Conservation (phyloP, 1,140 invertebrate species). For the Zaprionus ornatus region DNA sequence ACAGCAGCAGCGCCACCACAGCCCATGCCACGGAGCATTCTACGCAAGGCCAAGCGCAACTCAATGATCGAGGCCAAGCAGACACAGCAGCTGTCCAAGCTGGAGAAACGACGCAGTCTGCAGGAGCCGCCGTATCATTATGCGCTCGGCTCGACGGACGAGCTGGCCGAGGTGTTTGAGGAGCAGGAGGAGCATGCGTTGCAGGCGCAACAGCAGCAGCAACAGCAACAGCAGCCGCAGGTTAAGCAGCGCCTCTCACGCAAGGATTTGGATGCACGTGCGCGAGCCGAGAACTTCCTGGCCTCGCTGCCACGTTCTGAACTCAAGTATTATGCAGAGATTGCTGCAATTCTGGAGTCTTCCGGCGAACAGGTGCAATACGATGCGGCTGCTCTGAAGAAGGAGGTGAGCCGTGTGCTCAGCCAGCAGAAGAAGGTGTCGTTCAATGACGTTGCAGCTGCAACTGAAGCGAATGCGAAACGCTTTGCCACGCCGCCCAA, state of each 20-base stretch:
- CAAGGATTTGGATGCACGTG: constrained; percentile 84
- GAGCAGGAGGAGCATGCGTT: constrained; percentile 85
- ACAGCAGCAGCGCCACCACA: constrained; percentile 83
- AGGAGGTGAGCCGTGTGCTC: constrained; percentile 88
- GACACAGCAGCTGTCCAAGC: constrained; percentile 84
- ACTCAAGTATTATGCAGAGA: constrained; percentile 84
- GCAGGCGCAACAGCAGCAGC: constrained; percentile 83
- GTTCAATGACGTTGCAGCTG: constrained; percentile 84
- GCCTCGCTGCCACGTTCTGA: constrained; percentile 79
- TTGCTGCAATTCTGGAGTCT: constrained; percentile 88
- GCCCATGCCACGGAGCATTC: constrained; percentile 84
- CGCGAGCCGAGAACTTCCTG: constrained; percentile 77
- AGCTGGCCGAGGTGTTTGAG: constrained; percentile 86
- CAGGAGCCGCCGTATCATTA: constrained; percentile 89
- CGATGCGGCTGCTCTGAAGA: constrained; percentile 88
- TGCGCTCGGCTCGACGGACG: constrained; percentile 85
- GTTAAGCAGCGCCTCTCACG: constrained; percentile 84
- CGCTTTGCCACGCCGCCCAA: constrained; percentile 87
- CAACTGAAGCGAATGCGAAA: constrained; percentile 63
- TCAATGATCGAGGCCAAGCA: constrained; percentile 92
- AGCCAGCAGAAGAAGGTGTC: constrained; percentile 87
- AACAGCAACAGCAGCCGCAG: constrained; percentile 82
- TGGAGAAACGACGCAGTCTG: constrained; percentile 88
- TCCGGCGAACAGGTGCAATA: constrained; percentile 86
- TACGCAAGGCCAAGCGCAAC: constrained; percentile 86